Base-by-base conservation (phyloP, 2,797 vertebrate genomes). In the Loriculus beryllinus region DNA sequence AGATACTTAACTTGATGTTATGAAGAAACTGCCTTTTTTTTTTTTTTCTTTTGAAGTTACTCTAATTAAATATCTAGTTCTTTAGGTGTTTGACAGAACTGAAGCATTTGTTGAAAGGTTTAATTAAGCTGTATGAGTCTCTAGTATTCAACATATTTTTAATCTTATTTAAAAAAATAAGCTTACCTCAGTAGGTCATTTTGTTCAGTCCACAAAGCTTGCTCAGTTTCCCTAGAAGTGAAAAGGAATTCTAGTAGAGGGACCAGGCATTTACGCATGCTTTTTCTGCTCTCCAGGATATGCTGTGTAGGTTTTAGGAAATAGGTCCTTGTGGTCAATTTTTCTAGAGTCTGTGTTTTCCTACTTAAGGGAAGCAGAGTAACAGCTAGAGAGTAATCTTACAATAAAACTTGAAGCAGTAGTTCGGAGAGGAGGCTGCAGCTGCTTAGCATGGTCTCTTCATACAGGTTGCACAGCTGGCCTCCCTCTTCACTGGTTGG, bases 401-500 rank as follows among this genome's bases (percentile, higher is more conserved):
- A 2, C 18, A 52, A 43, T 54, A 29, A 28, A 43, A 56, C 31
- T 14, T 74, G 37, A 2, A 63, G 78, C 11, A 28, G 48, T 37
- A 37, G 16, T 51, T 0, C 0, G 22, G 80, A 78, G 39, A 9
- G 12, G 23, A 56, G 35, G 10, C 56, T 82, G 23, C 14, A 28
- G 37, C 60, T 82, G 6, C 35, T 81, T 6, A 12, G 16, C 4
- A 0, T 37, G 21, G 1, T 63, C 25, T 92, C 29, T 76, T 81
- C 6, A 2, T 14, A 23, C 10, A 60, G 40, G 11, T 56, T 13
- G 12, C 2, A 4, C 19, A 74, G 54, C 28, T 42, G 22, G 19
- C 13, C 45, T 6, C 1, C 2, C 5, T 40, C 0, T 2, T 71
- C 14, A 6, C 39, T 86, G 54, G 1, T 23, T 7, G 4, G 40